Evolutionary conservation across 2,888 invertebrate genomes (phyloP).

Genomic region (Troides aeacus): DNA sequence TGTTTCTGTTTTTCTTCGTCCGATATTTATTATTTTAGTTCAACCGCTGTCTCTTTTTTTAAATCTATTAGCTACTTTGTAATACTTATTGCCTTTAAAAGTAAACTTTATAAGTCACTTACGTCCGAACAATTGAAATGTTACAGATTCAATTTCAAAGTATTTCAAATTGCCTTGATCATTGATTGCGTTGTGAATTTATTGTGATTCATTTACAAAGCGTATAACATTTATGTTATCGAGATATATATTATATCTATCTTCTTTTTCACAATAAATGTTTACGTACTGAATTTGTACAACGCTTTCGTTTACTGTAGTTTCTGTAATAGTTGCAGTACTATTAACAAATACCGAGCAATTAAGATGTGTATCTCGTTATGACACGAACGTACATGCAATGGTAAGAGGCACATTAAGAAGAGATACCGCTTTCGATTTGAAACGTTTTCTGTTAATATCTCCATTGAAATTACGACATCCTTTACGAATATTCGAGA

Average conservation of each 20-base stretch:
- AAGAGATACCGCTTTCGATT: conserved; percentile 21
- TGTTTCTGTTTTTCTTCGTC: conserved; percentile 12
- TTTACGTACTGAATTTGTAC: too few relatives aligned
- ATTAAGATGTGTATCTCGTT: conserved; percentile 62
- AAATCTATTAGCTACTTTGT: not conserved
- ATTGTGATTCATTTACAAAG: too few relatives aligned
- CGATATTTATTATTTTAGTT: conserved; percentile 16
- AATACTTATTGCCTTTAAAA: not conserved
- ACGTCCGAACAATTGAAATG: too few relatives aligned
- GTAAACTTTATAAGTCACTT: not conserved
- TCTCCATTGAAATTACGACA: conserved; percentile 7
- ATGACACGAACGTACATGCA: conserved; percentile 47
- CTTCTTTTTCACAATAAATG: too few relatives aligned
- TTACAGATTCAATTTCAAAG: too few relatives aligned
- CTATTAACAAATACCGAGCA: conserved; percentile 49
- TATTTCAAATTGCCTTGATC: too few relatives aligned
- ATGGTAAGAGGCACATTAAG: conserved; percentile 18
- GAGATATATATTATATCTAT: not conserved
- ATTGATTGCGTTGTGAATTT: too few relatives aligned
- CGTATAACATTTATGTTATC: not conserved
- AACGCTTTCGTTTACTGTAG: too few relatives aligned
- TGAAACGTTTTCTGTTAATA: conserved; percentile 6
- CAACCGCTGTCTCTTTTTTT: not conserved
- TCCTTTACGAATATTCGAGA: conserved; percentile 8
- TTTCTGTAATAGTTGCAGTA: not conserved